phyloP scores from a whole-genome alignment of 2,888 invertebrate genomes.

The Boloria euphrosyne region DNA sequence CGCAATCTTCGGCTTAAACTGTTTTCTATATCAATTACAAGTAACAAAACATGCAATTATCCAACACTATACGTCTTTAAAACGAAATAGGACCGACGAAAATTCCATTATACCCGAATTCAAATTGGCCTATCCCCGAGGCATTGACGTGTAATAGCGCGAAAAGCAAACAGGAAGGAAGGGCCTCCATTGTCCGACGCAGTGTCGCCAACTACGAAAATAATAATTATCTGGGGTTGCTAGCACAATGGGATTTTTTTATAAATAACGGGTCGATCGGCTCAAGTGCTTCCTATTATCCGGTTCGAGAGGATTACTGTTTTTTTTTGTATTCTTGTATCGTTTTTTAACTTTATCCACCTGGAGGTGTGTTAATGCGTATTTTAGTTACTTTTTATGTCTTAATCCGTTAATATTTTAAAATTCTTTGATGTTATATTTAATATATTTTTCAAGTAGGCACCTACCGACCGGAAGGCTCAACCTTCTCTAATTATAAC shows the following conservation, averaged over 20 bases:
- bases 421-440: constrained; percentile 24
- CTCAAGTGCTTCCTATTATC: constrained; percentile 80
- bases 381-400: constrained; percentile 60
- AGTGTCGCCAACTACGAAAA: constrained; percentile 82
- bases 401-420: constrained; percentile 58
- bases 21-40: constrained; percentile 35
- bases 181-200: constrained; percentile 71
- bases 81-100: constrained; percentile 68
- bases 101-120: constrained; percentile 73
- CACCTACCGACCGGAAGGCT: constrained; percentile 20
- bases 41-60: constrained; percentile 41
- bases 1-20: constrained; percentile 28
- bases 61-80: constrained; percentile 43
- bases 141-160: constrained; percentile 81
- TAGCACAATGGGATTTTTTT: constrained; percentile 68
- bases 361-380: constrained; percentile 74
- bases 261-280: constrained; percentile 76
- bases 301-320: constrained; percentile 69
- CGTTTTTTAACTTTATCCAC: constrained; percentile 64
- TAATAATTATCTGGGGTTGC: constrained; percentile 80
- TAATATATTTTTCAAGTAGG: constrained; percentile 8
- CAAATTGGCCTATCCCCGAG: constrained; percentile 77
- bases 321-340: constrained; percentile 49
- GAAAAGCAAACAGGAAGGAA: constrained; percentile 80
- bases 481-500: background rate